These are phyloP conservation scores for Alouatta palliata DNA, from an alignment of 2,113 vertebrate species.

Conservation along the genomic window DNA sequence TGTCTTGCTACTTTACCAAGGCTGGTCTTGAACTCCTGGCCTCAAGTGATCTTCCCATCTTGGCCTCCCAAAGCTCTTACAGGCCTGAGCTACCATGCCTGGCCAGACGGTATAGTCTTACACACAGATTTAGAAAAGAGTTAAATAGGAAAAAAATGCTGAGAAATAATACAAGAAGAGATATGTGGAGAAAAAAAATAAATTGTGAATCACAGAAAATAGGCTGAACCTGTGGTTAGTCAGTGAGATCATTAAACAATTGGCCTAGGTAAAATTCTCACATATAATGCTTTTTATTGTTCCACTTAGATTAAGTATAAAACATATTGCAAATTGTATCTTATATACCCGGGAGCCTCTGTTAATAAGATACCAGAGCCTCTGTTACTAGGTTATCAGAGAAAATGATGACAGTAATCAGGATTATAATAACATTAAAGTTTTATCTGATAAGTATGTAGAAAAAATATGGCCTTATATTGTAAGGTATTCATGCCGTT, in stretches of 20 bases:
- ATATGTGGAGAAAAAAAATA: background rate
- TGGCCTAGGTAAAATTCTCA: background rate
- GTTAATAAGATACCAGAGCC: background rate
- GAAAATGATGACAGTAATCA: background rate
- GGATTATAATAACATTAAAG: background rate
- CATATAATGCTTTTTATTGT: slow-evolving; percentile 25
- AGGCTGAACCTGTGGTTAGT: background rate
- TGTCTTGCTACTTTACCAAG: no score
- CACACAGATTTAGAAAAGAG: background rate
- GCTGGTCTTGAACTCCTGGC: no score
- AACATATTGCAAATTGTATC: background rate
- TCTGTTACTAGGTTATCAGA: background rate
- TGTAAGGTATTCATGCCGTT: background rate
- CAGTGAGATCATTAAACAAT: background rate
- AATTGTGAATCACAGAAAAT: background rate
- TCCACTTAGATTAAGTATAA: background rate
- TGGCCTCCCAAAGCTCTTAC: no score
- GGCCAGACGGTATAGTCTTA: background rate
- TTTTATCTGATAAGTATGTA: background rate
- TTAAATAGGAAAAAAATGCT: background rate
- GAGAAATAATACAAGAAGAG: background rate
- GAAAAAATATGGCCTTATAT: background rate
- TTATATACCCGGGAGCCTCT: background rate
- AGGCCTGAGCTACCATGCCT: no score
- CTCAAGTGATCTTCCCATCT: no score